Conservation (phyloP, 2,888 invertebrate species). For the Eulithis testata region DNA sequence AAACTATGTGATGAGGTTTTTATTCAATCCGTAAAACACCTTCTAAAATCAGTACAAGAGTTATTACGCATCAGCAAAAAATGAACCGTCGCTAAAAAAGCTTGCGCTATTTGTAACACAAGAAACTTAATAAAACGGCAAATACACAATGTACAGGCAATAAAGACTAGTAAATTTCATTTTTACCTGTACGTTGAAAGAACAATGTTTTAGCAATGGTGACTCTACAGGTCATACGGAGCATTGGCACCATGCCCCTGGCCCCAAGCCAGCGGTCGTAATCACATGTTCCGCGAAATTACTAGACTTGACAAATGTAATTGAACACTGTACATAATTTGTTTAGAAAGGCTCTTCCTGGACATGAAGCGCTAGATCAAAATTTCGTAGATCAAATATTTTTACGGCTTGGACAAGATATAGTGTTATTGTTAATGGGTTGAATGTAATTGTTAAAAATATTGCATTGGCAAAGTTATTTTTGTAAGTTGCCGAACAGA, state of each 20-base stretch:
- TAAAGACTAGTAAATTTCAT: neutral
- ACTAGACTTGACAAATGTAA: slow-evolving; percentile 55
- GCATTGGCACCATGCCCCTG: slow-evolving; percentile 71
- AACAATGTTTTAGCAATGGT: slow-evolving; percentile 46
- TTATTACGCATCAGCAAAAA: too few species aligned
- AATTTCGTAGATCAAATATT: neutral
- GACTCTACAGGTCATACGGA: slow-evolving; percentile 67
- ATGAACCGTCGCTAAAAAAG: too few species aligned
- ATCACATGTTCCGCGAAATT: slow-evolving; percentile 62
- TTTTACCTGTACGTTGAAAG: slow-evolving; percentile 10
- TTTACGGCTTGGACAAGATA: slow-evolving; percentile 1
- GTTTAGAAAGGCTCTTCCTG: slow-evolving; percentile 32
- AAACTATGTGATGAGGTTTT: too few species aligned
- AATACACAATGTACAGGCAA: too few species aligned
- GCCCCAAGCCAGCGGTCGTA: slow-evolving; percentile 65
- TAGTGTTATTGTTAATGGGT: neutral
- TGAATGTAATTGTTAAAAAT: neutral
- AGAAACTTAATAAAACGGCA: too few species aligned
- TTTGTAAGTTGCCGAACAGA: slow-evolving; percentile 27
- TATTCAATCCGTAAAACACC: too few species aligned
- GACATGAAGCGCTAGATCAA: neutral
- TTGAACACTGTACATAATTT: slow-evolving; percentile 43
- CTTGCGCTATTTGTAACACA: too few species aligned
- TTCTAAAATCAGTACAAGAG: too few species aligned
- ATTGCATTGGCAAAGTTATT: neutral